These are phyloP conservation scores for Drymodes brunneopygia DNA, from an alignment of 2,113 vertebrate species.

Conservation along the genomic window DNA sequence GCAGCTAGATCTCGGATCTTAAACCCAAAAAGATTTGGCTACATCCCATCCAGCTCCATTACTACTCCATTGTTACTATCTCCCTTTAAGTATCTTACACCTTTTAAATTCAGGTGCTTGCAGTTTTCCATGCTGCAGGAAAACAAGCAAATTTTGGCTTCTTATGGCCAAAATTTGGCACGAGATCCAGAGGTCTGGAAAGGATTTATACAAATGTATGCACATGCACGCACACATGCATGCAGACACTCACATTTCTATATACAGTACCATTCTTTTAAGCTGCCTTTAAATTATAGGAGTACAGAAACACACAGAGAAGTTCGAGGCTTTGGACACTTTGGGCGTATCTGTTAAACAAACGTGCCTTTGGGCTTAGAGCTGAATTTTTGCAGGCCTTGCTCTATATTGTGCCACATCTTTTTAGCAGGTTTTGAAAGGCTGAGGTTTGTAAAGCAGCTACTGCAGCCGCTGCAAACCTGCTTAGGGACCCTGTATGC, in stretches of 20 bases:
- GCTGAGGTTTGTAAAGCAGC: neutral
- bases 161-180: conserved; percentile 20
- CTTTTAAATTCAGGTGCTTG: conserved; percentile 8
- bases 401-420: neutral
- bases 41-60: neutral
- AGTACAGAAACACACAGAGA: neutral
- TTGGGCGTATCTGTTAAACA: neutral
- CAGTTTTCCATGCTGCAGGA: neutral
- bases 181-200: neutral
- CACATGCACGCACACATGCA: neutral
- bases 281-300: neutral
- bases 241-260: neutral
- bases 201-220: neutral
- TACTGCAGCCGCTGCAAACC: neutral
- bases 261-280: neutral
- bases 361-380: neutral
- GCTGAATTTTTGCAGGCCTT: neutral
- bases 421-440: neutral
- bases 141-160: conserved; percentile 11
- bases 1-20: neutral
- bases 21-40: neutral
- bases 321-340: neutral
- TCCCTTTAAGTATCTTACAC: neutral
- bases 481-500: neutral
- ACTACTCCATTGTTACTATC: neutral